Evolutionary conservation across 2,888 invertebrate species (phyloP).

Genomic region (Plebejus argus): DNA sequence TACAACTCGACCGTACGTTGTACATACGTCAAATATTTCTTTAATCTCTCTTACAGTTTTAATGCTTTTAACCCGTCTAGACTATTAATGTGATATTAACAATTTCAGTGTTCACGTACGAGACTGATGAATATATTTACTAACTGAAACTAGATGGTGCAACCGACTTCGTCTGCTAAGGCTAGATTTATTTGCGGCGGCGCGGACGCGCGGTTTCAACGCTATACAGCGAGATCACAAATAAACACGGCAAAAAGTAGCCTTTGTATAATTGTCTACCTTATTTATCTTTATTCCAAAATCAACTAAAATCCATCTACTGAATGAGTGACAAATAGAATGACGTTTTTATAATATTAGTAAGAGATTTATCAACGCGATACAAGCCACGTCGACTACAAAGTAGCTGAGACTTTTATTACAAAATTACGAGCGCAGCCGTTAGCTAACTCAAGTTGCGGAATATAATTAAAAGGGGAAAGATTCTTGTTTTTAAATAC

Average conservation of each 20-base stretch:
- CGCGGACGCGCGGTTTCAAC: too few relatives aligned
- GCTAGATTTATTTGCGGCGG: too few relatives aligned
- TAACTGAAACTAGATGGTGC: neutral
- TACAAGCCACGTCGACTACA: slow-evolving; percentile 35
- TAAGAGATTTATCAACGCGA: slow-evolving; percentile 31
- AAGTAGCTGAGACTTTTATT: slow-evolving; percentile 37
- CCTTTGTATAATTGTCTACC: too few relatives aligned
- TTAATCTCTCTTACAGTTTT: neutral
- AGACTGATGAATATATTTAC: slow-evolving; percentile 5
- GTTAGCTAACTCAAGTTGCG: slow-evolving; percentile 38
- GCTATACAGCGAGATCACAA: too few relatives aligned
- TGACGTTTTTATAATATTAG: neutral
- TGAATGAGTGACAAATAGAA: neutral
- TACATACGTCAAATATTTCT: neutral
- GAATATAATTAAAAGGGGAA: neutral
- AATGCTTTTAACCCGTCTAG: neutral
- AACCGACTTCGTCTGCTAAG: neutral
- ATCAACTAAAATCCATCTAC: too few relatives aligned
- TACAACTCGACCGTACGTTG: too few relatives aligned
- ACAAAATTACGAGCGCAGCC: slow-evolving; percentile 31
- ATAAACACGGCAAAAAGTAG: too few relatives aligned
- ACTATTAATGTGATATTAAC: neutral
- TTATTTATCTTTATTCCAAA: too few relatives aligned
- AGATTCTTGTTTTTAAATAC: slow-evolving; percentile 5
- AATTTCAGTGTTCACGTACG: neutral